Percentiles rank a stretch among this genome's conserved stretches.
phyloP scores from a whole-genome alignment of 2,888 invertebrate genomes.

The Drosophila subsilvestris region DNA sequence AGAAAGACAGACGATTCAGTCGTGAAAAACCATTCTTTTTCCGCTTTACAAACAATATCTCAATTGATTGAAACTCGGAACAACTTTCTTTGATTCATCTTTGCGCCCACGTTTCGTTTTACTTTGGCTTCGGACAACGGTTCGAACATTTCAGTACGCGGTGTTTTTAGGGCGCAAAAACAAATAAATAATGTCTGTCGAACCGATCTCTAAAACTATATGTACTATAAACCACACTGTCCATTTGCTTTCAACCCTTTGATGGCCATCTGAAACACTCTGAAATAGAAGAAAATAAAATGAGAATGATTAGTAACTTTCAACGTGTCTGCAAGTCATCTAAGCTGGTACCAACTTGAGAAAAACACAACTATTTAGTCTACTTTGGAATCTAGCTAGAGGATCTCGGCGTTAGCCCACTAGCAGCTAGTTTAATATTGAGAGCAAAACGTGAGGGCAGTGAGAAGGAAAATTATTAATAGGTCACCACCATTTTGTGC shows the following conservation, averaged over 20 bases:
- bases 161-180: not conserved
- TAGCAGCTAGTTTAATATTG: slow-evolving; percentile 37
- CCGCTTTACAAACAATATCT: not conserved
- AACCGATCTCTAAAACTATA: slow-evolving; percentile 54
- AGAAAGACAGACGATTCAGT: slow-evolving; percentile 16
- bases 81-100: not conserved
- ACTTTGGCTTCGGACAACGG: slow-evolving; percentile 48
- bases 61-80: not conserved
- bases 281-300: slow-evolving; percentile 16
- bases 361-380: not conserved
- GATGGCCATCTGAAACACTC: slow-evolving; percentile 23
- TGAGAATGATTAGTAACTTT: slow-evolving; percentile 1
- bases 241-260: slow-evolving; percentile 20
- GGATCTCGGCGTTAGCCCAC: not conserved
- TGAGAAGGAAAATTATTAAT: slow-evolving; percentile 34
- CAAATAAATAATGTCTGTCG: not conserved
- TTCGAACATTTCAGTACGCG: slow-evolving; percentile 13
- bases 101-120: slow-evolving; percentile 21
- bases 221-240: slow-evolving; percentile 7
- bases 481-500: slow-evolving; percentile 59
- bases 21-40: slow-evolving; percentile 27
- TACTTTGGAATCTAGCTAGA: too few species aligned
- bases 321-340: slow-evolving; percentile 45
- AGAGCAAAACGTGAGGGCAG: slow-evolving; percentile 16
- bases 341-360: not conserved